These are phyloP conservation scores for Drymonia ruficornis DNA, from an alignment of 2,888 invertebrate species.

Conservation along the genomic window DNA sequence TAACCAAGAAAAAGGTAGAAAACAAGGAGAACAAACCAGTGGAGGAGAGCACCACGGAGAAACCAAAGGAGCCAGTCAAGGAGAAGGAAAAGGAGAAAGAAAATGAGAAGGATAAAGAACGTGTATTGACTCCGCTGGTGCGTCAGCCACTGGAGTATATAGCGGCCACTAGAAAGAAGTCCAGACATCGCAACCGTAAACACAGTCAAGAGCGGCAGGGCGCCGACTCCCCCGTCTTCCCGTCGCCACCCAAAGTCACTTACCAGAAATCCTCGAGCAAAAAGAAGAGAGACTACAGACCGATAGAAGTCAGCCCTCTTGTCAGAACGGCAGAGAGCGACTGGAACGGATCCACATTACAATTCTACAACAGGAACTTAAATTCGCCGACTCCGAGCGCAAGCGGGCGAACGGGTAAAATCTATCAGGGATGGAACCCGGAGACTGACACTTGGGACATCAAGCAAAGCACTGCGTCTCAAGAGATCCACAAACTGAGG, in stretches of 20 bases:
- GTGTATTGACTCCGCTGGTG: slow-evolving; percentile 86
- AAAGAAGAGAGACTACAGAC: slow-evolving; percentile 85
- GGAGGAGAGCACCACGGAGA: slow-evolving; percentile 61
- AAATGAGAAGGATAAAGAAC: slow-evolving; percentile 57
- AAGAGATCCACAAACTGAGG: slow-evolving; percentile 92
- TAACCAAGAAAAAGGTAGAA: slow-evolving; percentile 54
- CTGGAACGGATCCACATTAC: slow-evolving; percentile 90
- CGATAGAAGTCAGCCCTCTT: slow-evolving; percentile 82
- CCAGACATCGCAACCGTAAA: slow-evolving; percentile 87
- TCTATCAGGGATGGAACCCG: slow-evolving; percentile 79
- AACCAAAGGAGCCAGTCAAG: slow-evolving; percentile 51
- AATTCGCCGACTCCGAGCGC: slow-evolving; percentile 86
- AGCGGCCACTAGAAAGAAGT: slow-evolving; percentile 89
- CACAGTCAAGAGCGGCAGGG: slow-evolving; percentile 86
- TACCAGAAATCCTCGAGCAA: slow-evolving; percentile 84
- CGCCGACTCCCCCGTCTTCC: slow-evolving; percentile 88
- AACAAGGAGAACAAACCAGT: slow-evolving; percentile 69
- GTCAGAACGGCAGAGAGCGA: slow-evolving; percentile 69
- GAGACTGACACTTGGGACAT: slow-evolving; percentile 79
- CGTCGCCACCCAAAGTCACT: slow-evolving; percentile 87
- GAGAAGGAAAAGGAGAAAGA: slow-evolving; percentile 46
- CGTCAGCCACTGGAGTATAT: slow-evolving; percentile 91
- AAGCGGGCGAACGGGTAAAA: slow-evolving; percentile 76
- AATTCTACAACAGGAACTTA: slow-evolving; percentile 87
- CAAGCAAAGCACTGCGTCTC: slow-evolving; percentile 90